Base-by-base conservation (phyloP, 2,888 invertebrate species). In the Cheilosia impressa region DNA sequence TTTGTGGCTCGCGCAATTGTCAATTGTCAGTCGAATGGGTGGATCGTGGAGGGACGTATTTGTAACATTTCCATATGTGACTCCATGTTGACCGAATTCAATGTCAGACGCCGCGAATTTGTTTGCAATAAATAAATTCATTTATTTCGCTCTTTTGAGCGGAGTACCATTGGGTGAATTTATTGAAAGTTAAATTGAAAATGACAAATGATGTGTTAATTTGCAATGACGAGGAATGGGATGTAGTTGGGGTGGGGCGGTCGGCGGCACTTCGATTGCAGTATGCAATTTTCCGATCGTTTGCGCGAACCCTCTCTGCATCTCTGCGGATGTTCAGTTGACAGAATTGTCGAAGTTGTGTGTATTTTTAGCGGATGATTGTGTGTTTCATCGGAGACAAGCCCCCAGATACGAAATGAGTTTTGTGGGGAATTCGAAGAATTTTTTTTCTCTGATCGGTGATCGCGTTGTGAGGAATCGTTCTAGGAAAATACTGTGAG, bases 171-270 rank as follows among this genome's bases (percentile, higher is more conserved):
- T 34, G 34, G 47, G 47, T 55, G 66, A 75, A 80, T 84, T 80
- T 80, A 80, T 84, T 75, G 80, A 79, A 68, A 69, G 45, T 52
- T 80, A 71, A 84, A 84, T 80, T 76, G 65, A 65, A 75, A 71
- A 84, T 80, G 84, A 79, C 84, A 84, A 80, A 84, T 84, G 84
- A 84, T 71, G 84, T 84, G 80, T 84, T 80, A 80, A 84, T 84
- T 75, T 60, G 75, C 38, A 34, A 34, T 41, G 73, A 75, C 63
- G 50, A 50, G 24, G 53, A 24, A 53, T 22, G 60, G 24, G 27
- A 71, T 15, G 41, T 41, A 17, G 5, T 66, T 41, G 19, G 65
- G 22, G 3, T 4, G 52, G 9, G 19, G 22, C 22, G 24, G 19
- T 10, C 15, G 24, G 6, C 15, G 4, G 24, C 13, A 2, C 5